Evolutionary conservation across 2,113 vertebrate genomes (phyloP), one percentile per base, ranked within the genome.

Genomic region (Raja brachyura): DNA sequence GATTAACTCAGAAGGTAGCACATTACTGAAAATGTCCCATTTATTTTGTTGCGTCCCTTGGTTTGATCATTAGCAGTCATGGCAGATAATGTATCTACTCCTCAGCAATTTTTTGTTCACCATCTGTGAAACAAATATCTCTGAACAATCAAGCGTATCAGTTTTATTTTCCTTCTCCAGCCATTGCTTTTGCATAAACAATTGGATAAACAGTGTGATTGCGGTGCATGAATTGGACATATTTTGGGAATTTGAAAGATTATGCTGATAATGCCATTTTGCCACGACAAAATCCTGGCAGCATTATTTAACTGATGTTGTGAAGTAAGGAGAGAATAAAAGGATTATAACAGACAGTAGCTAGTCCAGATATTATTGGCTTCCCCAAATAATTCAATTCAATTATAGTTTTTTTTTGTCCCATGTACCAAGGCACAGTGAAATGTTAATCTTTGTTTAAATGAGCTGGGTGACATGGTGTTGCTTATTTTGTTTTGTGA

Each of bases 241-340:
- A 31, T 63, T 63, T 88, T 61, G 14, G 59, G 28, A 88, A 59
- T 59, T 88, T 88, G 83, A 88, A 88, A 88, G 83, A 88, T 88
- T 88, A 88, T 63, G 5, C 11, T 66, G 83, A 88, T 88, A 88
- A 88, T 88, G 28, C 6, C 25, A 63, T 63, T 28, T 31, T 88
- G 25, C 59, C 5, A 16, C 63, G 59, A 56, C 59, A 88, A 88
- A 88, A 88, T n/a, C 59, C 59, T 63, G 59, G 14, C 25, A 63
- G 13, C 4, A 88, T n/a, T 16, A 88, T 2, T 33, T 88, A n/a
- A n/a, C 56, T 63, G 83, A 88, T 14, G 31, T 66, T 88, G 59
- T 88, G 59, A 63, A 88, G 6, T 63, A 63, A 63, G 13, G 83
- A 63, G n/a, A 85, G 81, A 86, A n/a, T 86, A 61, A 31, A 86